These are phyloP conservation scores for Eurypyga helias DNA, from an alignment of 2,113 vertebrate species.

Conservation along the genomic window DNA sequence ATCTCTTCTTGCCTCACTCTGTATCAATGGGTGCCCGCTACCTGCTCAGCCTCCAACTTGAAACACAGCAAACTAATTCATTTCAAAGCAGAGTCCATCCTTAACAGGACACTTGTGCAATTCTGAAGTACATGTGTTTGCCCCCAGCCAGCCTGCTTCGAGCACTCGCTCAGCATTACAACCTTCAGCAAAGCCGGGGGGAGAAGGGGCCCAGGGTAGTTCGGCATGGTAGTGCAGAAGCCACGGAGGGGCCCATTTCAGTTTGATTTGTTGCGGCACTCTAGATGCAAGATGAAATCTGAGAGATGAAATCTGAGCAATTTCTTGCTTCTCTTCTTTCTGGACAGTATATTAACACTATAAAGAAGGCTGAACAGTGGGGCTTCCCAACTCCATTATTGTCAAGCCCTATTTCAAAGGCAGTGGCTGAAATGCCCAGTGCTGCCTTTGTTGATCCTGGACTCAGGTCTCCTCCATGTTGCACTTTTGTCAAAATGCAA, in stretches of 20 bases:
- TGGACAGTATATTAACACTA: slow-evolving; percentile 75
- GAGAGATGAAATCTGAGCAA: slow-evolving; percentile 71
- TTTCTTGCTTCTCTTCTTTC: slow-evolving; percentile 71
- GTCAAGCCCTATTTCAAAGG: slow-evolving; percentile 62
- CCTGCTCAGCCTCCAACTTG: not conserved
- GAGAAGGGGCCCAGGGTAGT: slow-evolving; percentile 38
- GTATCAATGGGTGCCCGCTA: fast-evolving
- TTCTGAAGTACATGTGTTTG: not conserved
- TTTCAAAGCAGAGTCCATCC: not conserved
- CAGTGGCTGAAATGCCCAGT: slow-evolving; percentile 59
- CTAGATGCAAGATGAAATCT: slow-evolving; percentile 63
- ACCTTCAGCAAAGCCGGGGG: not conserved
- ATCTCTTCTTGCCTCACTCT: not conserved
- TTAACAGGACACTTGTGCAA: not conserved
- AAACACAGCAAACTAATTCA: not conserved
- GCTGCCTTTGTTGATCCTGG: slow-evolving; percentile 66
- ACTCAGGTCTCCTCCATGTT: slow-evolving; percentile 51
- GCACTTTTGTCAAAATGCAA: not conserved
- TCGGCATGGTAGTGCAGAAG: not conserved
- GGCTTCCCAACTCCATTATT: slow-evolving; percentile 63
- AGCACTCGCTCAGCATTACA: not conserved
- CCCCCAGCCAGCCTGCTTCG: not conserved
- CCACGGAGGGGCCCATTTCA: slow-evolving; percentile 58
- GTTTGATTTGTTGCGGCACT: slow-evolving; percentile 60
- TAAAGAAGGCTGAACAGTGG: slow-evolving; percentile 71